A percentile compares a stretch with the other conserved stretches of the same genome.
These are phyloP conservation scores for Xanthorhoe designata DNA, from an alignment of 2,888 invertebrate species.

Conservation along the genomic window DNA sequence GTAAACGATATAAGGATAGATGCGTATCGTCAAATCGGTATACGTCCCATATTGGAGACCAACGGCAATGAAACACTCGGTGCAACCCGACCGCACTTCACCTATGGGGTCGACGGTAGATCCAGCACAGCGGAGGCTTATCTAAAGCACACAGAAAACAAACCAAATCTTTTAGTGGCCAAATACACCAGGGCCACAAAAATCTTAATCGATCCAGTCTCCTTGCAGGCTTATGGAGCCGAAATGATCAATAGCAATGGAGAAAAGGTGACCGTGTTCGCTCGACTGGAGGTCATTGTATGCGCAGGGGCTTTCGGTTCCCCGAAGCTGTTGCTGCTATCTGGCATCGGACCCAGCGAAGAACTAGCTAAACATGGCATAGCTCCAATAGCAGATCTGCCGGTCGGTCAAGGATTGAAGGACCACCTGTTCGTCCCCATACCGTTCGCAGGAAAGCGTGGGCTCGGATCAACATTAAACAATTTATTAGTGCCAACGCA, in stretches of 20 bases:
- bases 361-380: not conserved
- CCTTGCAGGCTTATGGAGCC: not conserved
- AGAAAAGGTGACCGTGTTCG: not conserved
- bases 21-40: not conserved
- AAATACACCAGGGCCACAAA: not conserved
- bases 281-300: not conserved
- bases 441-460: not conserved
- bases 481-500: not conserved
- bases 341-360: not conserved
- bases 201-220: not conserved
- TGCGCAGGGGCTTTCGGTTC: not conserved
- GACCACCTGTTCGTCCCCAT: not conserved
- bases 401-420: not conserved
- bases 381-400: not conserved
- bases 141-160: not conserved
- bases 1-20: not conserved
- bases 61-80: not conserved
- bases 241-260: not conserved
- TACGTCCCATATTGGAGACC: not conserved
- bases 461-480: not conserved
- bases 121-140: not conserved
- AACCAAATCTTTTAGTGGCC: not conserved
- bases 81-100: not conserved
- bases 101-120: not conserved
- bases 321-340: not conserved